Base-by-base conservation (phyloP, 2,113 vertebrate species). In the Zosterops borbonicus region DNA sequence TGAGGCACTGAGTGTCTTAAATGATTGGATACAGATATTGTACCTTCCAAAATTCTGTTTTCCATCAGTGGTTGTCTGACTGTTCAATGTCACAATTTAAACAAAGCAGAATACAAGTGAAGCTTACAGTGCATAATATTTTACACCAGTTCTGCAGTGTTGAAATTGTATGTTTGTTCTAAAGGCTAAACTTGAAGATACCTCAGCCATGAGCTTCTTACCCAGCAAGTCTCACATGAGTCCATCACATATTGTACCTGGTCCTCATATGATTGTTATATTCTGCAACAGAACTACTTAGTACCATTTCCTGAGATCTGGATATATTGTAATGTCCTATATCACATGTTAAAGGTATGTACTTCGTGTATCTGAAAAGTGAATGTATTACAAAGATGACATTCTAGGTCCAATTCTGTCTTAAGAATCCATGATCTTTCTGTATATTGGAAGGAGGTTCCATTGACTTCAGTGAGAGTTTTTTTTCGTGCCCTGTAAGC, bases 221-320 rank as follows among this genome's bases (percentile, higher is more conserved):
- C 59, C 53, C 65, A 79, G 35, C 68, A 80, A 78, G 63, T 20
- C 58, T 75, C 11, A 2, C 64, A 70, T 91, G 47, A 67, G 33
- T 64, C 46, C 52, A 60, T 55, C 47, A 52, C 35, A 27, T 92
- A 41, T 62, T 73, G 59, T 92, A n/a, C 79, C 35, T 42, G 62
- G 88, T 89, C 87, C 82, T 77, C 83, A 46, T 59, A 52, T 56
- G 37, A 63, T 89, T 19, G 5, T 94, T 95, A 92, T 89, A 90
- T 97, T 97, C 97, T 97, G 96, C 96, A 95, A 81, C 82, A 91
- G 96, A 97, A 93, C 58, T 94, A 79, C 60, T 80, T 87, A 83
- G 83, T 95, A 55, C 56, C 22, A 81, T 83, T 89, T 94, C 42
- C 76, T 94, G 58, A 82, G 53, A 79, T 89, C 85, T 93, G 87